Evolutionary conservation across 2,888 invertebrate species (phyloP).

Genomic region (Criorhina ranunculi): DNA sequence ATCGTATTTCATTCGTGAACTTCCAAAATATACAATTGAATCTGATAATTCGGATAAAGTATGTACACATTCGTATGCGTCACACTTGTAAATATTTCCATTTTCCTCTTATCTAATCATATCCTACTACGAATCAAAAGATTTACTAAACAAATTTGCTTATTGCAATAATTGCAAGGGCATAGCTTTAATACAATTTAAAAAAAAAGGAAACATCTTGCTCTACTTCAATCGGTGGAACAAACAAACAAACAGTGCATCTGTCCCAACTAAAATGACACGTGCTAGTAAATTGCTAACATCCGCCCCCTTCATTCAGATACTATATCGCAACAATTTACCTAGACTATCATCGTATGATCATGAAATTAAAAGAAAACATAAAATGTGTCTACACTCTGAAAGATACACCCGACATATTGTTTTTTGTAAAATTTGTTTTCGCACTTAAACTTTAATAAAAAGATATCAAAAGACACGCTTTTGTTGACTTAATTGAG

Average conservation of each 20-base stretch:
- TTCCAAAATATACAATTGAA: conserved; percentile 14
- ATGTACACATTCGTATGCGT: neutral
- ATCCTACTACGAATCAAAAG: neutral
- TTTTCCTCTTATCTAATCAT: conserved; percentile 7
- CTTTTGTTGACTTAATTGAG: neutral
- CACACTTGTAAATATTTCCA: neutral
- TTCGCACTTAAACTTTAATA: conserved; percentile 18
- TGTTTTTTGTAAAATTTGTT: conserved; percentile 3
- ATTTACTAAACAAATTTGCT: neutral
- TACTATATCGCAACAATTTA: conserved; percentile 7
- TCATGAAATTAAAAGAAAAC: neutral
- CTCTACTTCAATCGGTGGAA: neutral
- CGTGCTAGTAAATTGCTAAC: conserved; percentile 20
- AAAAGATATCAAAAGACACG: neutral
- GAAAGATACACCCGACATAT: neutral
- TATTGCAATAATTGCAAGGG: neutral
- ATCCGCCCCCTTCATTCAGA: conserved; percentile 4
- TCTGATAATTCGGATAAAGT: neutral
- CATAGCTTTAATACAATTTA: neutral
- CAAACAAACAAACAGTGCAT: neutral
- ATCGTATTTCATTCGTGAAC: conserved; percentile 17
- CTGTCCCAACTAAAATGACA: conserved; percentile 5
- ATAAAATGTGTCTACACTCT: neutral
- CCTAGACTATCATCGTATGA: conserved; percentile 27
- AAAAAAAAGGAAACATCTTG: neutral